phyloP scores from a whole-genome alignment of 2,113 vertebrate genomes.

The Parotia lawesii region DNA sequence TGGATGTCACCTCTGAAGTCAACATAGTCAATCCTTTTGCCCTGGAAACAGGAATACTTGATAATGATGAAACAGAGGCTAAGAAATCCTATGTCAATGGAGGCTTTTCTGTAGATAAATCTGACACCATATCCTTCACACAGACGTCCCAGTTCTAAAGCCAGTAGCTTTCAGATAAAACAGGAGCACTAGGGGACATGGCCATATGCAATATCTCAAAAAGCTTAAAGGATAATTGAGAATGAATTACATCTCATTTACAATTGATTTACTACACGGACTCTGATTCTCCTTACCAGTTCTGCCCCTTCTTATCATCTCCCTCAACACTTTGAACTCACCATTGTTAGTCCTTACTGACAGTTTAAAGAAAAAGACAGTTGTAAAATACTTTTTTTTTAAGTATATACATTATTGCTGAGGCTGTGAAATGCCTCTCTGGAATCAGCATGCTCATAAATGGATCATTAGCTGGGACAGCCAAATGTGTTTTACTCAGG shows the following conservation, averaged over 20 bases:
- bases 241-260: background rate
- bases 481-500: slow-evolving; percentile 56
- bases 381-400: slow-evolving; percentile 13
- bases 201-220: slow-evolving; percentile 30
- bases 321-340: slow-evolving; percentile 12
- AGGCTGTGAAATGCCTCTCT: slow-evolving; percentile 26
- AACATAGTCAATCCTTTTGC: slow-evolving; percentile 93
- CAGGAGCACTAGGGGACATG: background rate
- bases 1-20: slow-evolving; percentile 85
- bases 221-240: slow-evolving; percentile 29
- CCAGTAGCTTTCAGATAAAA: background rate
- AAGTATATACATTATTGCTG: background rate
- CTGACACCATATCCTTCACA: slow-evolving; percentile 92
- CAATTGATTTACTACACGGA: slow-evolving; percentile 53
- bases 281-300: background rate
- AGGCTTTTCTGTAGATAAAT: slow-evolving; percentile 93
- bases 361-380: slow-evolving; percentile 20
- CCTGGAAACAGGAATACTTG: slow-evolving; percentile 80
- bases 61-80: slow-evolving; percentile 80
- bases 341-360: slow-evolving; percentile 6
- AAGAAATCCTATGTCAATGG: slow-evolving; percentile 95
- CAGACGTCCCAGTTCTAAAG: slow-evolving; percentile 95
- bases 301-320: background rate
- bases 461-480: slow-evolving; percentile 21
- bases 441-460: slow-evolving; percentile 23